Evolutionary conservation across 1,140 invertebrate species (phyloP), one percentile per base, ranked within the genome.

Genomic region (Drosophila seguyi): DNA sequence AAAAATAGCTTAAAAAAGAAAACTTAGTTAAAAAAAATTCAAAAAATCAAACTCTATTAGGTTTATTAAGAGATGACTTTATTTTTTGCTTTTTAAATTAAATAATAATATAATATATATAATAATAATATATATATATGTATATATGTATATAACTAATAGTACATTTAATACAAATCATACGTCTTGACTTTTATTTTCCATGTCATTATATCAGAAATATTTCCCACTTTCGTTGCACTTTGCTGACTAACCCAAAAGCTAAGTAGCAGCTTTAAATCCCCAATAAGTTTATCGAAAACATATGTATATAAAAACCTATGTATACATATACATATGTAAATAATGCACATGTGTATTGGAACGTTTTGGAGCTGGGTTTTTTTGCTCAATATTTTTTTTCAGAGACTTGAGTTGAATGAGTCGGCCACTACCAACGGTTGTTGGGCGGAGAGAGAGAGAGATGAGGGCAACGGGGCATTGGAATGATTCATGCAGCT

Each of bases 191-290:
- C 25, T 50, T 14, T 34, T 50, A 65, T 52, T 61, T 38, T 38
- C 4, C n/a, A n/a, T 20, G 29, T 18, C 31, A 34, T 27, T 44
- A 39, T 20, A 27, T 29, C 7, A 34, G 20, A 59, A 58, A 31
- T 42, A 60, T 60, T 44, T 29, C 29, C 22, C 29, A 14, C 57
- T 44, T 63, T n/a, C 41, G 60, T 34, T 36, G 39, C 62, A 62
- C n/a, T 42, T 38, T 31, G 66, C 66, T 68, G 66, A 68, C 61
- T 66, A 68, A 68, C 66, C 66, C 65, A 6, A 67, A 65, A 66
- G 45, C 45, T 66, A 42, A 66, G 16, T 39, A 45, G 18, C 34
- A 63, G 58, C 59, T 53, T 44, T 67, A 63, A 50, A 42, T 38
- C 44, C 45, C 60, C 48, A 68, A 68, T 66, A 52, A 42, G 60